Evolutionary conservation across 2,888 invertebrate species (phyloP), one percentile per base, ranked within the genome.

Genomic region (Plagiodera versicolora): DNA sequence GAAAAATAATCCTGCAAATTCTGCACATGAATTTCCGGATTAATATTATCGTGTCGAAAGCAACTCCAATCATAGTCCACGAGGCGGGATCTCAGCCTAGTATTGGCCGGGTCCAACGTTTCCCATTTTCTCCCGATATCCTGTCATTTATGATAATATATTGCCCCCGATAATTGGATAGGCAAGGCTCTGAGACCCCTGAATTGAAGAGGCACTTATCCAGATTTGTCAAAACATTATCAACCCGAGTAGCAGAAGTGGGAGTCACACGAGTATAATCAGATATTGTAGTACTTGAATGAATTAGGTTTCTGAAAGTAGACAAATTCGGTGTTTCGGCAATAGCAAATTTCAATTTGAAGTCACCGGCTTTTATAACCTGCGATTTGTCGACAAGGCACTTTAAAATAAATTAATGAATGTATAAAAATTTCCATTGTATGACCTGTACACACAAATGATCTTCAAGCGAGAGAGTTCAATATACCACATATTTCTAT

Each of bases 241-340:
- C 46, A n/a, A 46, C 14, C 3, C 46, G 46, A 46, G 46, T 14
- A 14, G 46, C 46, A 14, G 46, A 46, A 46, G 10, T 46, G 18
- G 46, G 46, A 46, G 46, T 46, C 16, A 46, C 46, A 46, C 46
- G 46, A 16, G 46, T 46, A 6, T 16, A 46, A 3, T 46, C 46
- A n/a, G 16, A 6, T 3, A 46, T 46, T 46, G 46, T n/a, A 6
- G 46, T 46, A 16, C 6, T n/a, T n/a, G n/a, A n/a, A n/a, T n/a
- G n/a, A n/a, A 46, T 1, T 46, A 46, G 6, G 46, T 46, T 46
- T 14, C 16, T 17, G 16, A 46, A 6, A 46, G 46, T 46, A 6
- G 14, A 46, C 16, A 46, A 14, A 17, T 14, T 46, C 2, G n/a
- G 16, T 5, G 16, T 16, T 14, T n/a, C 3, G 4, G 24, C 24